A percentile compares a stretch with the other conserved stretches of the same genome.
These are phyloP conservation scores for Leucoraja erinaceus DNA, from an alignment of 2,113 vertebrate species.

Conservation along the genomic window DNA sequence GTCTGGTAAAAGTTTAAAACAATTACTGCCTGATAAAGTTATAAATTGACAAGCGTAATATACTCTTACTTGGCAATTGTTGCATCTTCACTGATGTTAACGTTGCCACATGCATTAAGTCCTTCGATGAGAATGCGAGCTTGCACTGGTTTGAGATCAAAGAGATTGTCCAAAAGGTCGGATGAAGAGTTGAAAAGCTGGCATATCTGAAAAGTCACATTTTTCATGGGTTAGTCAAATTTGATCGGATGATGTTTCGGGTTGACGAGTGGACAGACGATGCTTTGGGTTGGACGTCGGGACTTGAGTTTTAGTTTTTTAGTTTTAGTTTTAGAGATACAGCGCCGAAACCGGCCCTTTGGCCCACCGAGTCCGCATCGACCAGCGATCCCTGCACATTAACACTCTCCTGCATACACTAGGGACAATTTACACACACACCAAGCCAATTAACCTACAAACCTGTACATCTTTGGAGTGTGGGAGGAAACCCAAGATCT, in stretches of 20 bases:
- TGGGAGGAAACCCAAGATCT: too few relatives aligned
- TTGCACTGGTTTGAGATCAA: slow-evolving; percentile 4
- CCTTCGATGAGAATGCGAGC: not conserved
- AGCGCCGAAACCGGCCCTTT: too few relatives aligned
- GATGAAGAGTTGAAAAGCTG: slow-evolving; percentile 27
- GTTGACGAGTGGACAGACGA: too few relatives aligned
- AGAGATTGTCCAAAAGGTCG: slow-evolving; percentile 7
- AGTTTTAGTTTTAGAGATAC: too few relatives aligned
- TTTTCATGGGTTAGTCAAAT: not conserved
- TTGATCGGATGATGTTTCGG: not conserved
- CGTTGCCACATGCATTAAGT: not conserved
- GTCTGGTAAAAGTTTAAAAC: not conserved
- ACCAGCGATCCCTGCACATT: too few relatives aligned
- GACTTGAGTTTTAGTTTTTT: too few relatives aligned
- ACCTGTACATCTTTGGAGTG: too few relatives aligned
- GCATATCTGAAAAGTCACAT: slow-evolving; percentile 8
- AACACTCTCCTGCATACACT: too few relatives aligned
- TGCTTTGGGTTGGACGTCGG: too few relatives aligned
- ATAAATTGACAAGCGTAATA: not conserved
- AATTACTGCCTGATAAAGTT: not conserved
- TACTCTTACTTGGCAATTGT: not conserved
- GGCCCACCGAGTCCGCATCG: too few relatives aligned
- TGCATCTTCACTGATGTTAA: not conserved
- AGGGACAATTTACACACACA: too few relatives aligned
- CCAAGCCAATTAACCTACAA: too few relatives aligned